Percentiles rank a stretch among this genome's conserved stretches.
phyloP scores from a whole-genome alignment of 92 coral and sea anemone species.

The Parazoanthus atlanticus region DNA sequence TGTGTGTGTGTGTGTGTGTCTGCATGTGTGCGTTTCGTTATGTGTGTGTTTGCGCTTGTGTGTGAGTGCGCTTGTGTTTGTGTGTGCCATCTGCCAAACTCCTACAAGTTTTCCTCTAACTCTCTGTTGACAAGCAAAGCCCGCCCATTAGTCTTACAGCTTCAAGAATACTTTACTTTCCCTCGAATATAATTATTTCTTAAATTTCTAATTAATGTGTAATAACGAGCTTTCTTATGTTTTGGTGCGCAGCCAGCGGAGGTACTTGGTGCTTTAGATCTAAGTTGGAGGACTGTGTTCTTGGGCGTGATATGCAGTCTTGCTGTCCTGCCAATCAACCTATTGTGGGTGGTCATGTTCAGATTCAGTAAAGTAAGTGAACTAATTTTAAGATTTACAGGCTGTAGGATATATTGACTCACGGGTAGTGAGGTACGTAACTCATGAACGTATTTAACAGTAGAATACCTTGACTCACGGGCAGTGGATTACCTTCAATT shows the following conservation, averaged over 20 bases:
- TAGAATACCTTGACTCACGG: not conserved
- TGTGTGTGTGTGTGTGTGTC: not conserved
- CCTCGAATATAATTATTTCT: not conserved
- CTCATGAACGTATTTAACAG: not conserved
- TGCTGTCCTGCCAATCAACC: slow-evolving; percentile 65
- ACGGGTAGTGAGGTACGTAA: too few relatives aligned
- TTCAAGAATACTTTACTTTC: not conserved
- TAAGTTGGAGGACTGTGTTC: slow-evolving; percentile 60
- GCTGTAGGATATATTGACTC: not conserved
- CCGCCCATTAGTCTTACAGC: not conserved
- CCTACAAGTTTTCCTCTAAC: not conserved
- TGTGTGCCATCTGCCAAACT: not conserved
- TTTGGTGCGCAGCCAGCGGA: slow-evolving; percentile 44
- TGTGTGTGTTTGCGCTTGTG: too few relatives aligned
- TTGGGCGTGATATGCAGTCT: slow-evolving; percentile 72
- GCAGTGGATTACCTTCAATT: not conserved
- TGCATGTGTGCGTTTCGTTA: not conserved
- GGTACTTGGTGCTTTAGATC: slow-evolving; percentile 71
- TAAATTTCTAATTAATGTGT: not conserved
- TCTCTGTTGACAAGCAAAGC: not conserved
- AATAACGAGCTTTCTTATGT: not conserved
- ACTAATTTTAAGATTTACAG: not conserved
- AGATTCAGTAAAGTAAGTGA: slow-evolving; percentile 65
- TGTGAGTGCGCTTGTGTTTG: too few relatives aligned
- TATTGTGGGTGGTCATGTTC: slow-evolving; percentile 76